Evolutionary conservation across 2,113 vertebrate species (phyloP).

Genomic region (Philantomba maxwellii): DNA sequence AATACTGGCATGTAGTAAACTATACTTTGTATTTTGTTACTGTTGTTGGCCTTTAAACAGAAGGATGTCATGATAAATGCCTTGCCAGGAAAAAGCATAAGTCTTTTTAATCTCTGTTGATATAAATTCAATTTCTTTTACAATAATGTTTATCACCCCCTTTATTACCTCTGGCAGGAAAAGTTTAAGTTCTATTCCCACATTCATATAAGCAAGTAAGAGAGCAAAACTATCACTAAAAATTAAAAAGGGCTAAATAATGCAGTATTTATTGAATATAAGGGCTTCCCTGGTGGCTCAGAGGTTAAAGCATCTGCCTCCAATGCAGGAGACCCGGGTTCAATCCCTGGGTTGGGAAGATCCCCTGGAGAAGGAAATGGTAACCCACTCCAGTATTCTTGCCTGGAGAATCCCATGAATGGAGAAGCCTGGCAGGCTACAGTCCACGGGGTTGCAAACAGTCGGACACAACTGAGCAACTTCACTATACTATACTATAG

Average conservation of each 20-base stretch:
- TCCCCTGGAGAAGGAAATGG: no score
- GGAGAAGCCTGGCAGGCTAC: no score
- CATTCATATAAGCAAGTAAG: background rate
- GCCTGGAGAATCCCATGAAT: no score
- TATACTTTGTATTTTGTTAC: slow-evolving; percentile 3
- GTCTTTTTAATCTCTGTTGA: background rate
- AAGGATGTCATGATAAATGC: background rate
- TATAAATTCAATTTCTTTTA: slow-evolving; percentile 20
- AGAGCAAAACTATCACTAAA: background rate
- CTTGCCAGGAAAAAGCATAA: background rate
- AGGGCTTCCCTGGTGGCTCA: no score
- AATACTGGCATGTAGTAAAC: background rate
- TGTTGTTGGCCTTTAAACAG: background rate
- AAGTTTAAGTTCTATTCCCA: slow-evolving; percentile 1
- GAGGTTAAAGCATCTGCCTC: no score
- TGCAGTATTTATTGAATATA: no score
- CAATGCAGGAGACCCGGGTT: no score
- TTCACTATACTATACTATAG: background rate
- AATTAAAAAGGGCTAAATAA: slow-evolving; percentile 6
- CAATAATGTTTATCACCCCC: background rate
- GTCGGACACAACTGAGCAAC: no score
- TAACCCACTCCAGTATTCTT: no score
- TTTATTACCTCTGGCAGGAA: slow-evolving; percentile 3
- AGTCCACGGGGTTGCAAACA: no score
- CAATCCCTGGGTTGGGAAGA: no score